Evolutionary conservation across 2,797 vertebrate genomes (phyloP).

Genomic region (Poeciliopsis gracilis): DNA sequence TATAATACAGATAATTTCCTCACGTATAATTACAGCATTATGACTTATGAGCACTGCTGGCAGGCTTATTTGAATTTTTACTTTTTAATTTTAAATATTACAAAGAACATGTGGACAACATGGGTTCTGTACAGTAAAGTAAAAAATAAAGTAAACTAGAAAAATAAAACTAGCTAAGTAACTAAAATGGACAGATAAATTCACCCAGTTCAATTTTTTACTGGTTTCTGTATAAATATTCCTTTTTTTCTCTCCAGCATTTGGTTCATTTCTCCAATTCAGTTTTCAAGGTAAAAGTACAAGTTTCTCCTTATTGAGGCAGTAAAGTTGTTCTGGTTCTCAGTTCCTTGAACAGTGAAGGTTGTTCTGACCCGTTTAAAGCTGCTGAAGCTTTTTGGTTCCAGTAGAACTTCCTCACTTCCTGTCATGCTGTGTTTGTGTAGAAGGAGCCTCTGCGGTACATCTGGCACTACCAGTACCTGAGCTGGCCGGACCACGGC

Average conservation of each 20-base stretch:
- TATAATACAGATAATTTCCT: neutral
- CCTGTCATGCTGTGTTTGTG: neutral
- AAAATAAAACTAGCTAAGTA: no score
- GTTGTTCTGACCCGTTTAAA: neutral
- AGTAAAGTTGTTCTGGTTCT: neutral
- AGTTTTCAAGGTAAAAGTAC: no score
- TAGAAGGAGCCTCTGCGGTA: conserved; percentile 82
- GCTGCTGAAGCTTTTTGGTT: neutral
- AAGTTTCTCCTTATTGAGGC: no score
- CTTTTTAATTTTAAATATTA: no score
- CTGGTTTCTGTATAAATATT: no score
- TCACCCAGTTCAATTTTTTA: no score
- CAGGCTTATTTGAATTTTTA: neutral
- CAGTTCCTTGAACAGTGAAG: neutral
- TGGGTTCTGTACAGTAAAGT: no score
- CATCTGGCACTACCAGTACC: conserved; percentile 91
- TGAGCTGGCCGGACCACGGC: conserved; percentile 91
- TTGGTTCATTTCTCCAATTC: no score
- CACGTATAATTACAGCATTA: neutral
- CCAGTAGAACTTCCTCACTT: neutral
- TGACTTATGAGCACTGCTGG: neutral
- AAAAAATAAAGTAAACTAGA: no score
- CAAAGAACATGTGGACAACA: no score
- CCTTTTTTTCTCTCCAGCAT: no score
- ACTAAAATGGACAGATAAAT: no score